Base-by-base conservation (phyloP, 2,888 invertebrate genomes). In the Arrhopalites spinosus region DNA sequence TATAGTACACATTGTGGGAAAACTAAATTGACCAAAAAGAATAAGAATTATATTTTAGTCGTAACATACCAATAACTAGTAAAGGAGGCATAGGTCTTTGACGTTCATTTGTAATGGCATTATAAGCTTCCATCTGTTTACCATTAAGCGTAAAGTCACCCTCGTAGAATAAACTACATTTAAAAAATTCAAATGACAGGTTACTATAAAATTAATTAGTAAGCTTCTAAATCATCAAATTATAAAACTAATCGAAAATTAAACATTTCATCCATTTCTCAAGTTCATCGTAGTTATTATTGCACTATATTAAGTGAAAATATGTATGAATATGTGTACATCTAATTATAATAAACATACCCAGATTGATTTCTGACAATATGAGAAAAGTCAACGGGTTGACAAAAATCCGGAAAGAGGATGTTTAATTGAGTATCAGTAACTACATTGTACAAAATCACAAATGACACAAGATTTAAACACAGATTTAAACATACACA, bases 41-140 rank as follows among this genome's bases (percentile, higher is more conserved):
- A n/a, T n/a, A n/a, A n/a, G n/a, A n/a, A n/a, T n/a, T n/a, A n/a
- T n/a, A n/a, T n/a, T n/a, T n/a, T n/a, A n/a, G n/a, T n/a, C n/a
- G n/a, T n/a, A 47, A 78, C 81, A 81, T 77, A 86, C 87, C 91
- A 72, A 92, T 90, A 8, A 92, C 87, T 63, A 93, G 85, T 76
- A 93, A 89, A 0, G 92, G 92, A 0, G 92, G 92, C 68, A 92
- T 74, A 56, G 63, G 30, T 43, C 50, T 50, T 29, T 29, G n/a
- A 25, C 50, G 63, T 5, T 70, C 30, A 47, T 50, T 76, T 13
- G 78, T 78, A 27, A 81, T 72, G n/a, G 77, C 74, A 70, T 79
- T 79, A 64, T 80, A 81, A 36, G 77, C 81, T 43, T 68, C 67
- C 61, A 75, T 72, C 67, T 81, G 81, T 30, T 72, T 74, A 27